phyloP scores from a whole-genome alignment of 1,140 invertebrate genomes.

The Drosophila santomea region DNA sequence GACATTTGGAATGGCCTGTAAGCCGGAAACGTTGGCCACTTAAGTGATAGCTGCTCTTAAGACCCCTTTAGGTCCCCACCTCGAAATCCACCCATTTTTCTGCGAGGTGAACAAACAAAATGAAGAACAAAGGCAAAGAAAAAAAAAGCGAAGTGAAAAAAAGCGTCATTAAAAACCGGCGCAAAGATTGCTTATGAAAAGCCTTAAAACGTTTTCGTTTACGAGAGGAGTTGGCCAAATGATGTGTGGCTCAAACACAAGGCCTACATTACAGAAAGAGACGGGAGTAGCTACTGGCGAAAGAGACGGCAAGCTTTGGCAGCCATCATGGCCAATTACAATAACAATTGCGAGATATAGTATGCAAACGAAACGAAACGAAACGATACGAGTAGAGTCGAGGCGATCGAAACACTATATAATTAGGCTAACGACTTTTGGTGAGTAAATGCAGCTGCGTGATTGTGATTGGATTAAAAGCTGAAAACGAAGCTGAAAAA shows the following conservation, averaged over 20 bases:
- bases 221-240: constrained; percentile 73
- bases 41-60: constrained; percentile 16
- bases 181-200: constrained; percentile 63
- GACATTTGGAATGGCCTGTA: not conserved
- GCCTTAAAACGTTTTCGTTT: constrained; percentile 82
- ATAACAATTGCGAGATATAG: constrained; percentile 58
- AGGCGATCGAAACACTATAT: constrained; percentile 37
- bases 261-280: constrained; percentile 48
- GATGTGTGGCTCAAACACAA: constrained; percentile 45
- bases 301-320: constrained; percentile 17
- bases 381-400: constrained; percentile 37
- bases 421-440: constrained; percentile 71
- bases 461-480: constrained; percentile 82
- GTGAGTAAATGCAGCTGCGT: constrained; percentile 79
- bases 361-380: constrained; percentile 71
- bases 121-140: constrained; percentile 17
- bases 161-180: constrained; percentile 35
- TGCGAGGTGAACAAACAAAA: constrained; percentile 33
- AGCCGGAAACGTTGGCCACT: constrained; percentile 24
- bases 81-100: constrained; percentile 4
- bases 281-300: not conserved
- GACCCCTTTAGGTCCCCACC: not conserved
- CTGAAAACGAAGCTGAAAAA: constrained; percentile 31
- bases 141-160: constrained; percentile 3
- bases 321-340: constrained; percentile 79